Conservation (phyloP, 2,888 invertebrate genomes). For the Drosophila koepferae region DNA sequence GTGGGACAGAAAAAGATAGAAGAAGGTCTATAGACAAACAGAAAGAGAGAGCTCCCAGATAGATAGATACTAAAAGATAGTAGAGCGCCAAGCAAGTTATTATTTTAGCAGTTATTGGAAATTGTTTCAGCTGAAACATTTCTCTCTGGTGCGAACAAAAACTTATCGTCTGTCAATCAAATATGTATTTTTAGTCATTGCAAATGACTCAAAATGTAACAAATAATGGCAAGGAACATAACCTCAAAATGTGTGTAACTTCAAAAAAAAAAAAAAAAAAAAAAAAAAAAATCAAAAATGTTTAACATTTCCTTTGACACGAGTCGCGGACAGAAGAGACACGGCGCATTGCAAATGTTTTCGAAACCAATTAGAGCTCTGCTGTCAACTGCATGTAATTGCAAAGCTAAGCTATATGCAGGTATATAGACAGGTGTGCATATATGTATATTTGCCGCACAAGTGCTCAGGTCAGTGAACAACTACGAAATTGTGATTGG, state of each 20-base stretch:
- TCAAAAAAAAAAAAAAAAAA: not conserved
- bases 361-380: constrained; percentile 64
- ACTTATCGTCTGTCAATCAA: constrained; percentile 10
- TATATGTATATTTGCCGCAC: constrained; percentile 15
- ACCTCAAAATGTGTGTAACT: constrained; percentile 8
- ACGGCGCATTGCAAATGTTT: constrained; percentile 43
- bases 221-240: constrained; percentile 1
- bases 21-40: not conserved
- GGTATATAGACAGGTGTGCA: constrained; percentile 10
- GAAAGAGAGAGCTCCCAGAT: not conserved
- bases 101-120: not conserved
- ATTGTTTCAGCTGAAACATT: constrained; percentile 1
- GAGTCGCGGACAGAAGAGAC: constrained; percentile 5
- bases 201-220: constrained; percentile 13
- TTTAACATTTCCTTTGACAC: constrained; percentile 26
- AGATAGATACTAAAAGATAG: constrained; percentile 13
- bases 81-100: constrained; percentile 6
- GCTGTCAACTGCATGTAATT: constrained; percentile 59
- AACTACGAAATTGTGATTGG: constrained; percentile 46
- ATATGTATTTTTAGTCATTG: constrained; percentile 5
- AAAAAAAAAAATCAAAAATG: not conserved
- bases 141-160: not conserved
- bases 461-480: constrained; percentile 15
- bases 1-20: not conserved
- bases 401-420: constrained; percentile 2